Conservation (phyloP, 2,113 vertebrate genomes). For the Lycocorax pyrrhopterus region DNA sequence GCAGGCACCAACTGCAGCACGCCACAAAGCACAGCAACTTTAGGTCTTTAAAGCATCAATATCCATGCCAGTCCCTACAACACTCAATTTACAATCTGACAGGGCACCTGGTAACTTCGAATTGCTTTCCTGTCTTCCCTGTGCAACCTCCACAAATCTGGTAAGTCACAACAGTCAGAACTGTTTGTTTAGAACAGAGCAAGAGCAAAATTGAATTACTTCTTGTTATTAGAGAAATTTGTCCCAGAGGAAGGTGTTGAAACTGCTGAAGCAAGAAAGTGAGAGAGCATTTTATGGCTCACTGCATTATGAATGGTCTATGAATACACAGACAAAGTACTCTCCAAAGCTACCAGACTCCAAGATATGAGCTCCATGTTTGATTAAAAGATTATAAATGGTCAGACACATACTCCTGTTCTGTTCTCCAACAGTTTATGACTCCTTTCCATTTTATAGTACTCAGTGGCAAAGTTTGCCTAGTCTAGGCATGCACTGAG, state of each 20-base stretch:
- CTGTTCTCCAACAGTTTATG: constrained; percentile 64
- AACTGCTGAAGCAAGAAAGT: constrained; percentile 68
- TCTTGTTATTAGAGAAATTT: constrained; percentile 71
- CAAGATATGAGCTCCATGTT: constrained; percentile 43
- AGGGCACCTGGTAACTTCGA: not conserved
- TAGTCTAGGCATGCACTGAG: constrained; percentile 39
- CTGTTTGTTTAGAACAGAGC: constrained; percentile 45
- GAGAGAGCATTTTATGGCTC: constrained; percentile 67
- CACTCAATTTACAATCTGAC: not conserved
- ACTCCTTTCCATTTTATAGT: constrained; percentile 48
- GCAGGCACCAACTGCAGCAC: not conserved
- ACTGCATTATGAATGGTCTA: constrained; percentile 17
- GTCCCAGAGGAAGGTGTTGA: constrained; percentile 64
- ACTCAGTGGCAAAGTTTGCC: constrained; percentile 39
- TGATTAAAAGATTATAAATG: constrained; percentile 70
- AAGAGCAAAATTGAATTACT: constrained; percentile 74
- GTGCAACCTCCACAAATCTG: not conserved
- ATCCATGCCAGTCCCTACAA: not conserved
- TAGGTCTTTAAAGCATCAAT: not conserved
- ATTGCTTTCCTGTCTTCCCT: not conserved
- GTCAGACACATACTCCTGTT: constrained; percentile 57
- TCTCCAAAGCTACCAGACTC: constrained; percentile 38
- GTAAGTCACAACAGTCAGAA: not conserved
- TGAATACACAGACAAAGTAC: constrained; percentile 29
- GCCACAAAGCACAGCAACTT: not conserved